Percentiles rank a stretch among this genome's conserved stretches.
Evolutionary conservation across 2,113 vertebrate genomes (phyloP).

Genomic region (Urocitellus parryii): DNA sequence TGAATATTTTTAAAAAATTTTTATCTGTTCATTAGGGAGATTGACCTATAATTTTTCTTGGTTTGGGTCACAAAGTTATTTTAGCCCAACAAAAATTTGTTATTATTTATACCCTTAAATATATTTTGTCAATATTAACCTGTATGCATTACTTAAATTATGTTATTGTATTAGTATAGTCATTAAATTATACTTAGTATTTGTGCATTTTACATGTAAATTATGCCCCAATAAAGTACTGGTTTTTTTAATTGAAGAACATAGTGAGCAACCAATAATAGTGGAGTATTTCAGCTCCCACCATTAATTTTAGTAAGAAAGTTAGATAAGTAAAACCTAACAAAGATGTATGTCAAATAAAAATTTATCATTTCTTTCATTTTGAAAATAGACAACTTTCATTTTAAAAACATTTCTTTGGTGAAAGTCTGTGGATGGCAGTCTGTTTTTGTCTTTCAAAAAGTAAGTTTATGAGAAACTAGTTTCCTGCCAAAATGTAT

Average conservation of each 20-base stretch:
- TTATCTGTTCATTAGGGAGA: too few relatives aligned
- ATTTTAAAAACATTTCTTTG: background rate
- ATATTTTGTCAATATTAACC: too few relatives aligned
- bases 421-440: background rate
- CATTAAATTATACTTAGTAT: background rate
- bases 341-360: background rate
- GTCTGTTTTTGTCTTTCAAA: background rate
- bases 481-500: background rate
- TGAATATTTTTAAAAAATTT: too few relatives aligned
- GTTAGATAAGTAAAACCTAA: background rate
- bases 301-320: background rate
- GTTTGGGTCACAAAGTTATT: too few relatives aligned
- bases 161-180: background rate
- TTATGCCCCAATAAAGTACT: background rate
- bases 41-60: too few relatives aligned
- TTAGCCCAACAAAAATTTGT: too few relatives aligned
- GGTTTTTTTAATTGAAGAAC: background rate
- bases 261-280: background rate
- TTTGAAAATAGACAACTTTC: background rate
- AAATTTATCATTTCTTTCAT: background rate
- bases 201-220: background rate
- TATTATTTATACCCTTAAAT: too few relatives aligned
- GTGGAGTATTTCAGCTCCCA: background rate
- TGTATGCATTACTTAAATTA: background rate
- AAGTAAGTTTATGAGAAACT: background rate